Base-by-base conservation (phyloP, 2,888 invertebrate genomes). In the Pocota personata region DNA sequence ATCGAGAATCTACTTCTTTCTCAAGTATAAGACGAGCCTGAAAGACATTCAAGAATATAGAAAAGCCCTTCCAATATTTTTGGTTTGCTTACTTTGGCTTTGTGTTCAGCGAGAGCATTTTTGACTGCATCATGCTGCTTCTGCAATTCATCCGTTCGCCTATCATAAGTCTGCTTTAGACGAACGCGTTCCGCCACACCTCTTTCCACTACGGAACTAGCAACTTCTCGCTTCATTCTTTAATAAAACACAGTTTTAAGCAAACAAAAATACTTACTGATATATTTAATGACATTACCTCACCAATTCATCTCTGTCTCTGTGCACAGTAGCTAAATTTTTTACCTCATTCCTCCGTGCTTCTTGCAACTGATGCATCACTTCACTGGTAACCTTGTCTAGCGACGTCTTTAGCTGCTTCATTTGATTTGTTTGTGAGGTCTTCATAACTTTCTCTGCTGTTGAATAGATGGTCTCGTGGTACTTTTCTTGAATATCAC, bases 241-340 rank as follows among this genome's bases (percentile, higher is more conserved):
- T 2, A 8, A 16, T 10, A 14, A 24, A 21, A 12, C n/a, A 40
- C 3, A 40, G 46, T 40, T 40, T 3, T 3, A 24, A 2, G 19
- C 46, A 46, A 71, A 7, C n/a, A 8, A 7, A 43, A 58, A 30
- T 19, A 8, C 4, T 5, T 12, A 2, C 2, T 57, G 12, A 67
- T 37, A n/a, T n/a, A n/a, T 48, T 8, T 27, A 4, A 64, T 5
- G 71, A 55, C 7, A 71, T 76, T 89, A 98, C 97, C 94, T 98
- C 96, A 90, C 98, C 89, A 98, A 94, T 91, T 98, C 98, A 88
- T 97, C 98, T 89, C 98, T 96, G 92, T 98, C 98, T 88, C 96
- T 95, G 91, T 98, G 97, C 80, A 96, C 96, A 91, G 97, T 97
- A 24, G 96, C 95, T 82, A 98, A 93, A 60, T 95, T 95, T 91